Evolutionary conservation across 2,888 invertebrate genomes (phyloP).

Genomic region (Dendrolimus pini): DNA sequence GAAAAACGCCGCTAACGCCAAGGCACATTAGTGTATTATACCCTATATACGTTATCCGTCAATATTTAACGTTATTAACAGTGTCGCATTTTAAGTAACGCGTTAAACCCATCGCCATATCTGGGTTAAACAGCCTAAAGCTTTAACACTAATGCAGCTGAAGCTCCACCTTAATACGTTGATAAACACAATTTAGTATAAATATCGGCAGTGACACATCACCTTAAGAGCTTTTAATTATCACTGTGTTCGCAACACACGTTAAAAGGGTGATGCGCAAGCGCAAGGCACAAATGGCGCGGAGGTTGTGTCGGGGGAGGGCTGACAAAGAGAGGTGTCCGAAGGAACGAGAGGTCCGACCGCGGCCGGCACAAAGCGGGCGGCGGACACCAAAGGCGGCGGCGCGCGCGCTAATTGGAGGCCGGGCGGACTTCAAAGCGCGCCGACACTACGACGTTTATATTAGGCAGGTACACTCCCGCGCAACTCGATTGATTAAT

Average conservation of each 20-base stretch:
- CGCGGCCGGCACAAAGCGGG: constrained; percentile 52
- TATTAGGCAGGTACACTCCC: constrained; percentile 62
- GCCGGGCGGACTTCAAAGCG: constrained; percentile 63
- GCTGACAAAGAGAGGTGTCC: constrained; percentile 21
- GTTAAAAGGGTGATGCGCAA: no score
- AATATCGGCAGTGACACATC: not conserved
- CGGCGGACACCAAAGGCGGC: constrained; percentile 72
- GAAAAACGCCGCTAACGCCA: no score
- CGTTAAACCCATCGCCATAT: no score
- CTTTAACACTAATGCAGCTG: no score
- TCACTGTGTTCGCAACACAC: no score
- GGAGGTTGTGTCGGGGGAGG: constrained; percentile 20
- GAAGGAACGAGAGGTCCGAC: constrained; percentile 27
- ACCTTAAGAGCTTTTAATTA: no score
- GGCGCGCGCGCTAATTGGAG: constrained; percentile 71
- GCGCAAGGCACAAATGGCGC: constrained; percentile 1
- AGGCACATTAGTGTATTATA: no score
- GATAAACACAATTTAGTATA: constrained; percentile 1
- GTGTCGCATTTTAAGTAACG: no score
- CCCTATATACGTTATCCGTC: no score
- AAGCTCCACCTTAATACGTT: no score
- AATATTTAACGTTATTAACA: no score
- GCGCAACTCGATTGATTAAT: constrained; percentile 61
- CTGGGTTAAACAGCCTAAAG: no score
- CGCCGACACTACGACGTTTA: constrained; percentile 66